A percentile compares a stretch with the other conserved stretches of the same genome.
Evolutionary conservation across 2,797 vertebrate genomes (phyloP).

Genomic region (Crax fasciolata): DNA sequence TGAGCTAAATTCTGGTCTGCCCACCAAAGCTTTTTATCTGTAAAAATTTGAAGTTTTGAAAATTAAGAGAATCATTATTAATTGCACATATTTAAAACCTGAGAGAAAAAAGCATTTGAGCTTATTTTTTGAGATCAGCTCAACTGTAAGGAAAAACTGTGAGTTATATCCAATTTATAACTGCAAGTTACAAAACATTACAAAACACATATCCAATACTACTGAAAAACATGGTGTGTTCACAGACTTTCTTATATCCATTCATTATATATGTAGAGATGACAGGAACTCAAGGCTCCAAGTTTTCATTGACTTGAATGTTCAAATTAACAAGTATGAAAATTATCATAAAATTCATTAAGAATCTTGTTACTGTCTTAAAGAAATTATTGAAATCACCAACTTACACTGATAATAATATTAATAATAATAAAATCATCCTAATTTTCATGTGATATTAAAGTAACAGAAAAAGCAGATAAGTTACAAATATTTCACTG

Average conservation of each 20-base stretch:
- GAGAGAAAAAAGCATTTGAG: background rate
- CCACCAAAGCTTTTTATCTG: slow-evolving; percentile 98
- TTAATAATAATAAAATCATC: background rate
- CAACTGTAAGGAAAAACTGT: background rate
- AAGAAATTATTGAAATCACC: background rate
- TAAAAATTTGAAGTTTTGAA: slow-evolving; percentile 46
- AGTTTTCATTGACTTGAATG: background rate
- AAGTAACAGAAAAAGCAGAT: background rate
- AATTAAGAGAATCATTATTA: background rate
- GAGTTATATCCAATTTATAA: background rate
- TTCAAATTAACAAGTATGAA: background rate
- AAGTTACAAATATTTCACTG: background rate
- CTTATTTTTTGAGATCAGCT: background rate
- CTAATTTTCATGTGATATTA: background rate
- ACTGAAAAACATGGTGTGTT: background rate
- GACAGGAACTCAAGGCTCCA: background rate
- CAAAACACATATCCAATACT: background rate
- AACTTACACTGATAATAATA: background rate
- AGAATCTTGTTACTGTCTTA: background rate
- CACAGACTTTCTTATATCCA: background rate
- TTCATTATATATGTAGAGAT: rapidly evolving
- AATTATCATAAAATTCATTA: background rate
- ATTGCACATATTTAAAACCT: background rate
- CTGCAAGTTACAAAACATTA: background rate
- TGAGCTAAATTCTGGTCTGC: slow-evolving; percentile 94